These are phyloP conservation scores for Etheostoma cragini DNA, from an alignment of 2,113 vertebrate genomes.

Conservation along the genomic window DNA sequence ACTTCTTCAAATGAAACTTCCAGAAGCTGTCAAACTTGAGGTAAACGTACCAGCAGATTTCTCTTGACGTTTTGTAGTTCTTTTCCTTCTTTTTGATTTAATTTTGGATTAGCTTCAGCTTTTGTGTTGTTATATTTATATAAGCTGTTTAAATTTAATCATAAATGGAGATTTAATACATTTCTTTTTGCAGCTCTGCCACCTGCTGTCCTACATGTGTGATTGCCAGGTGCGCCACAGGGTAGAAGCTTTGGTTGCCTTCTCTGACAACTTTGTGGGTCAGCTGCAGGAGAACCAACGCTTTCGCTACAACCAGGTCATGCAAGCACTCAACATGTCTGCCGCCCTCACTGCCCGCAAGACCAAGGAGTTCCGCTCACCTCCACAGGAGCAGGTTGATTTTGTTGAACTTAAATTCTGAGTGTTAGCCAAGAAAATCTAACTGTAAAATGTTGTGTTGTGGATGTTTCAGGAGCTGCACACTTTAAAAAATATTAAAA, in stretches of 20 bases:
- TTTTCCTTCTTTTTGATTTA: background rate
- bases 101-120: background rate
- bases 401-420: background rate
- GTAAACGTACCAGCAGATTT: conserved; percentile 63
- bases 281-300: conserved; percentile 94
- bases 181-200: conserved; percentile 88
- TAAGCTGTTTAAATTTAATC: background rate
- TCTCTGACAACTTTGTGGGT: conserved; percentile 91
- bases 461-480: background rate
- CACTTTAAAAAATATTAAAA: background rate
- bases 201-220: conserved; percentile 94
- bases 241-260: conserved; percentile 94
- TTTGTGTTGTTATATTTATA: background rate
- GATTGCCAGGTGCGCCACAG: conserved; percentile 94
- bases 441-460: background rate
- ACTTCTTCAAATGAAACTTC: conserved; percentile 94
- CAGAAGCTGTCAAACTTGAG: conserved; percentile 94
- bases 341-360: conserved; percentile 95
- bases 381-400: conserved; percentile 94
- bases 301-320: conserved; percentile 94
- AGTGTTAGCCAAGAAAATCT: background rate
- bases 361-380: conserved; percentile 94
- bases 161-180: background rate
- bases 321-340: conserved; percentile 98
- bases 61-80: background rate